Percentiles rank a stretch among this genome's conserved stretches.
Conservation (phyloP, 2,888 invertebrate species). For the Coenonympha arcania region DNA sequence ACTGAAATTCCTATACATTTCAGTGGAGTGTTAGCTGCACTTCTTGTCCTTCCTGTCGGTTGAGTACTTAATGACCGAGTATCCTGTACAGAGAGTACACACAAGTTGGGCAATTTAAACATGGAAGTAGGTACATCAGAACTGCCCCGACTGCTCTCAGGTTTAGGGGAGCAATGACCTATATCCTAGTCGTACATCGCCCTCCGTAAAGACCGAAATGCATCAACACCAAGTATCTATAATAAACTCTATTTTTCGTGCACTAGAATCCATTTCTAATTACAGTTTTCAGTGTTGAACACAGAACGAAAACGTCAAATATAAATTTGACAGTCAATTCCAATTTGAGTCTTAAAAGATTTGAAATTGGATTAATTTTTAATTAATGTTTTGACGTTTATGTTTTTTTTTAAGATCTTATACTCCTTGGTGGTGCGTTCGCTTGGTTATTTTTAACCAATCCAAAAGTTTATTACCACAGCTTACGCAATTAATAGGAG, state of each 20-base stretch:
- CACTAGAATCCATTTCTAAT: slow-evolving; percentile 66
- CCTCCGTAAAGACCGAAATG: slow-evolving; percentile 52
- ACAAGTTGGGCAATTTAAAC: slow-evolving; percentile 71
- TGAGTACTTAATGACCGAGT: slow-evolving; percentile 39
- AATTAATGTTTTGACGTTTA: slow-evolving; percentile 49
- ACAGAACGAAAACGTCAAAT: slow-evolving; percentile 48
- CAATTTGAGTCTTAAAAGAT: slow-evolving; percentile 56
- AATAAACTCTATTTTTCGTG: slow-evolving; percentile 66
- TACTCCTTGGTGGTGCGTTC: slow-evolving; percentile 54
- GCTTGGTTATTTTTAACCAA: slow-evolving; percentile 68
- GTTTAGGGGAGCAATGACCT: slow-evolving; percentile 75
- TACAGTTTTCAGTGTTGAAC: slow-evolving; percentile 49
- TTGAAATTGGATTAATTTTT: slow-evolving; percentile 32
- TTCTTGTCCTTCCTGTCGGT: no score
- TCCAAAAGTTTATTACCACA: slow-evolving; percentile 70
- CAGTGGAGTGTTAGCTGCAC: no score
- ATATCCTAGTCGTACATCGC: slow-evolving; percentile 63
- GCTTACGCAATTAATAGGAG: slow-evolving; percentile 72
- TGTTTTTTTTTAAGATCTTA: slow-evolving; percentile 74
- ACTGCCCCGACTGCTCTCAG: slow-evolving; percentile 69
- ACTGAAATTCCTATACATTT: no score
- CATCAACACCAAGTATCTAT: slow-evolving; percentile 44
- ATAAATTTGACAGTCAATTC: slow-evolving; percentile 48
- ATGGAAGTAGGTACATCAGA: slow-evolving; percentile 67
- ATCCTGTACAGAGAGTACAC: slow-evolving; percentile 70